phyloP scores from a whole-genome alignment of 2,797 vertebrate genomes.

The Hoplostethus mediterraneus region DNA sequence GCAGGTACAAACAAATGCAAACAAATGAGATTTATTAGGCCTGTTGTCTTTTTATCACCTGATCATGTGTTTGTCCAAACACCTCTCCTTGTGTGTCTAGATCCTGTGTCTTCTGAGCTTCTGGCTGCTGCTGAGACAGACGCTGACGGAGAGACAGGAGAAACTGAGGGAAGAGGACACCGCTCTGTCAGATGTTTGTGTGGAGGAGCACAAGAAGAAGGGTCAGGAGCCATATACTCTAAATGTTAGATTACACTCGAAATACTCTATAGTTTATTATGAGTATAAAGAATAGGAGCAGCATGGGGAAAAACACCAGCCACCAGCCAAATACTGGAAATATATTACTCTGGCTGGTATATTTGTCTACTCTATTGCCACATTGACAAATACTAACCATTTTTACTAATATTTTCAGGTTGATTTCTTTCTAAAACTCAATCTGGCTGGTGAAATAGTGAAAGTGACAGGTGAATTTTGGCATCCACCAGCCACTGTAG shows the following conservation, averaged over 20 bases:
- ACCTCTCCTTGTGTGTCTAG: slow-evolving; percentile 72
- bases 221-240: slow-evolving; percentile 79
- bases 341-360: too few relatives aligned
- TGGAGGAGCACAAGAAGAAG: slow-evolving; percentile 87
- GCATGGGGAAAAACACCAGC: neutral
- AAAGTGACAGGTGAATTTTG: too few relatives aligned
- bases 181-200: slow-evolving; percentile 90
- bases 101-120: slow-evolving; percentile 95
- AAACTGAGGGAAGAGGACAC: slow-evolving; percentile 85
- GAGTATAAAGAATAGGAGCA: neutral
- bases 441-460: too few relatives aligned
- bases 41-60: slow-evolving; percentile 6
- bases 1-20: slow-evolving; percentile 31
- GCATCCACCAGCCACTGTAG: too few relatives aligned
- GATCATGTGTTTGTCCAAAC: slow-evolving; percentile 20
- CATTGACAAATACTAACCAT: too few relatives aligned
- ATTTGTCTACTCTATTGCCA: too few relatives aligned
- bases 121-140: slow-evolving; percentile 97
- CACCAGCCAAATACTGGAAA: neutral
- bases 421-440: too few relatives aligned
- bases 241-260: slow-evolving; percentile 4
- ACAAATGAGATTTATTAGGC: slow-evolving; percentile 13
- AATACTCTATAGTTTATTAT: neutral
- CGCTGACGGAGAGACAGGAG: slow-evolving; percentile 92
- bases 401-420: too few relatives aligned